Evolutionary conservation across 2,888 invertebrate genomes (phyloP), one percentile per base, ranked within the genome.

Genomic region (Thysanoteuthis rhombus): DNA sequence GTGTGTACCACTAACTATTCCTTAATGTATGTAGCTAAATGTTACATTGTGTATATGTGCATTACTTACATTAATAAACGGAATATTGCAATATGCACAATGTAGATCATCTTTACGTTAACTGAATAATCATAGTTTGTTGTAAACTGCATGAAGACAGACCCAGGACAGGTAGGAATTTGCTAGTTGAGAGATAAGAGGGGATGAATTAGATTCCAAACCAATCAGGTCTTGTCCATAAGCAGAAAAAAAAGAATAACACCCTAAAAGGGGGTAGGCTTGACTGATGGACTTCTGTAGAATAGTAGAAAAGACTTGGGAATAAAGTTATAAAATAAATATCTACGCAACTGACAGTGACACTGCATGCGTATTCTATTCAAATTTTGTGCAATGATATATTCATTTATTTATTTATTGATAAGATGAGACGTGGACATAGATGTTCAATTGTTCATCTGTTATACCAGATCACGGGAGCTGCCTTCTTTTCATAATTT

Each of bases 111-210:
- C 22, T 10, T 10, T 36, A n/a, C 19, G 36, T 36, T 75, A 75
- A 75, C 75, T 36, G 75, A n/a, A 75, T 75, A 58, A 45, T 45
- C 12, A 45, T 45, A 75, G 93, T 42, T 38, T 93, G 45, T 42
- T 8, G 16, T 25, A n/a, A 40, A 93, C 39, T 75, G 25, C 25
- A 40, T 32, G 32, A 45, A n/a, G n/a, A n/a, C n/a, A n/a, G 75
- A 75, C n/a, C 75, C 75, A 42, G 92, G 92, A 92, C 42, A 42
- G 92, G 92, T 42, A n/a, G 92, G 92, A 45, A 36, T 75, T 75
- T 75, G 75, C 75, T 25, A 58, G 58, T 58, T 58, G 32, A 32
- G 28, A 58, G 58, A 58, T 10, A 16, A n/a, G 6, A n/a, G 36
- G 10, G n/a, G 1, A 12, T 52, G 12, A 16, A n/a, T 8, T 32